These are phyloP conservation scores for Plagodis pulveraria DNA, from an alignment of 2,888 invertebrate genomes.

Conservation along the genomic window DNA sequence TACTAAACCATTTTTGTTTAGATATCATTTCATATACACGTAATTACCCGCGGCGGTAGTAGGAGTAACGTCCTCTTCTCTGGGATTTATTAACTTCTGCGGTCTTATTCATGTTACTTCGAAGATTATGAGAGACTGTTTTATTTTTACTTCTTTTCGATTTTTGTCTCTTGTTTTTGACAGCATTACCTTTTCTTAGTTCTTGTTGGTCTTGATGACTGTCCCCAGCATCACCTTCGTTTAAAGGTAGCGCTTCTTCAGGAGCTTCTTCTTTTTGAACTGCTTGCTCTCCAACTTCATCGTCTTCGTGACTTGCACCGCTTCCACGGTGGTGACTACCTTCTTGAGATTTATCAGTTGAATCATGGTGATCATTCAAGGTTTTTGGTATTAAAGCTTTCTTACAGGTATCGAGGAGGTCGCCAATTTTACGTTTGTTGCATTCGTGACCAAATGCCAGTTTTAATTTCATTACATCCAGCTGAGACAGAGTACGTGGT, in stretches of 20 bases:
- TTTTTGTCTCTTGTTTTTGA: not conserved
- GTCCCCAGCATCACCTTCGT: not conserved
- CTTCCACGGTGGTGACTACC: no score
- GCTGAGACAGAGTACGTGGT: constrained; percentile 51
- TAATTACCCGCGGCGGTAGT: not conserved
- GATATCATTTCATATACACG: no score
- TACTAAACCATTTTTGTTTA: no score
- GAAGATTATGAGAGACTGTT: not conserved
- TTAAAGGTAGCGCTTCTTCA: no score
- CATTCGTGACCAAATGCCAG: constrained; percentile 64
- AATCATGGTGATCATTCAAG: not conserved
- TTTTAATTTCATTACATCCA: constrained; percentile 65
- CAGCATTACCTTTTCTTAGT: not conserved
- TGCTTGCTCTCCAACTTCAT: no score
- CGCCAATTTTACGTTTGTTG: constrained; percentile 58
- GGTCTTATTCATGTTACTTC: not conserved
- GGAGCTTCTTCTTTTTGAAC: no score
- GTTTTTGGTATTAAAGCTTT: constrained; percentile 29
- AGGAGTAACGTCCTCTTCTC: not conserved
- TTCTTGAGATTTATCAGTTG: no score
- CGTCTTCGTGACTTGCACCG: no score
- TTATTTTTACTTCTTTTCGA: not conserved
- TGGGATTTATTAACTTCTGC: not conserved
- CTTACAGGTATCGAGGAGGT: constrained; percentile 59
- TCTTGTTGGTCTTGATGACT: not conserved